Conservation (phyloP, 2,888 invertebrate genomes). For the Zootermopsis nevadensis region DNA sequence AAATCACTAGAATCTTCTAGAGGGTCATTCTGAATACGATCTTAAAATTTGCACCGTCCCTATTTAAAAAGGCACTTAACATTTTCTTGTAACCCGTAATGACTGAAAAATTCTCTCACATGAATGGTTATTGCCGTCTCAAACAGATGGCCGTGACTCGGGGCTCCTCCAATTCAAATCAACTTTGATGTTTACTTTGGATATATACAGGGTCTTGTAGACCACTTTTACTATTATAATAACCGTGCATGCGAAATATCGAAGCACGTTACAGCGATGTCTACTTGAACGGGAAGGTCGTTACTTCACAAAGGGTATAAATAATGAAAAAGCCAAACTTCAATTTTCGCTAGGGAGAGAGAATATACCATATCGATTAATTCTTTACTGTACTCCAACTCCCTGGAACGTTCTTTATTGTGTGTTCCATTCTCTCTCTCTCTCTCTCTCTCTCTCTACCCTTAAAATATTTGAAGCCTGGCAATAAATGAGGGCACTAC, state of each 20-base stretch:
- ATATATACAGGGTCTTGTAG: not conserved
- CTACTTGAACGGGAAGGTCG: not conserved
- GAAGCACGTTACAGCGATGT: not conserved
- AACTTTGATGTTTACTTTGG: not conserved
- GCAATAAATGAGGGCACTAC: not conserved
- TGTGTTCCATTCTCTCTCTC: not conserved
- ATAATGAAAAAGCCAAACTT: conserved; percentile 36
- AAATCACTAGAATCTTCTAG: too few species aligned
- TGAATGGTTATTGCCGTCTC: too few species aligned
- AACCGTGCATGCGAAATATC: not conserved
- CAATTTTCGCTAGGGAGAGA: conserved; percentile 23
- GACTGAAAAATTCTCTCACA: too few species aligned
- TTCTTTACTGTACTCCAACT: conserved; percentile 18
- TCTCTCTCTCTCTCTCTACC: not conserved
- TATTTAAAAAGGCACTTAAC: too few species aligned
- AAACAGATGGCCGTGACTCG: too few species aligned
- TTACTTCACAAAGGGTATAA: conserved; percentile 34
- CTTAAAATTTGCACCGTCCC: too few species aligned
- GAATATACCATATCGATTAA: conserved; percentile 31
- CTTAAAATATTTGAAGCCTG: not conserved
- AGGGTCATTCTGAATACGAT: too few species aligned
- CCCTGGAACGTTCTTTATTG: not conserved
- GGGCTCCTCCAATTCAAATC: too few species aligned
- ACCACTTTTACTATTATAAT: not conserved
- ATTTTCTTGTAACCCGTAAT: too few species aligned